Evolutionary conservation across 2,797 vertebrate species (phyloP), one percentile per base, ranked within the genome.

Genomic region (Rhodeus uyekii): DNA sequence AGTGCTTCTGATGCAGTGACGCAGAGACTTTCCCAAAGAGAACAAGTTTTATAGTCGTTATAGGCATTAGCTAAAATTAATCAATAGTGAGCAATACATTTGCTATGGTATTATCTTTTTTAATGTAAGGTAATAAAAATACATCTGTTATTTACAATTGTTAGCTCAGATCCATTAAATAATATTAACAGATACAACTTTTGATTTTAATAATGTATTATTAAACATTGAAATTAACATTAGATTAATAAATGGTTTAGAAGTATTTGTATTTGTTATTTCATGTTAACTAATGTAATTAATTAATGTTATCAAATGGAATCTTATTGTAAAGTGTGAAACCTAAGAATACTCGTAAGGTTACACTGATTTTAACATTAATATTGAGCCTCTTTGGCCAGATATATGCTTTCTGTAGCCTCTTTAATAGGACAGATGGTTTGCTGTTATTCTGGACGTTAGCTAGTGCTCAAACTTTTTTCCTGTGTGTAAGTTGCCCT

Each of bases 351-450:
- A 58, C n/a, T 27, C 24, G 14, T 79, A 42, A 63, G 39, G 42
- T 76, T 46, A 46, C 27, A 22, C 13, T 63, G 27, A 29, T 50
- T 73, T 73, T 50, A 36, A 38, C 14, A 46, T 72, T 5, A 71
- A 60, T 48, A 5, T 22, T 69, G 27, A 60, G 67, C 22, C 22
- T 64, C 32, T 64, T 75, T 39, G 27, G 46, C 38, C 38, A 44
- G 80, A 36, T 61, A 55, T 61, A 16, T 72, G 13, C 76, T 72
- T 65, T 55, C 68, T 63, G 53, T 24, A 60, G 18, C 42, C 60
- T 75, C 12, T 32, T 67, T 77, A 16, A 61, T 19, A 63, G 79
- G 80, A 80, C 87, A 88, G 85, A 87, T 88, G 87, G 87, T 82
- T 76, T 71, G 34, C 53, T 65, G 67, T 67, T 69, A 80, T 75